Conservation (phyloP, 2,797 vertebrate species). For the Manis crassicaudata region DNA sequence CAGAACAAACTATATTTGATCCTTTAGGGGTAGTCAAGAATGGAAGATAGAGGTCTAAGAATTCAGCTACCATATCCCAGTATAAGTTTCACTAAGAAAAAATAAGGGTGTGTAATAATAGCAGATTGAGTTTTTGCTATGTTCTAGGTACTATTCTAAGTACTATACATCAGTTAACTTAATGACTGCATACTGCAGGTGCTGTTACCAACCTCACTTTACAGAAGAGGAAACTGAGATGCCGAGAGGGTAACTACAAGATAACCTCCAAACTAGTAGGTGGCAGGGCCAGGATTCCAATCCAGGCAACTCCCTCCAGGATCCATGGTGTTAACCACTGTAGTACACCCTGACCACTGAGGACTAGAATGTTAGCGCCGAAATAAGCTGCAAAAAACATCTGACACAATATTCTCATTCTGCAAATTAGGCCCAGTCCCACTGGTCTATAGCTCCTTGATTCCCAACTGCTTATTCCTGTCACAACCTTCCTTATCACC, state of each 20-base stretch:
- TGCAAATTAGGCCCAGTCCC: accelerated
- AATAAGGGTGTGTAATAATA: accelerated
- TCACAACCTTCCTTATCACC: neutral
- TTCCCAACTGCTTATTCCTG: neutral
- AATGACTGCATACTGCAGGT: neutral
- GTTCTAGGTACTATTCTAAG: neutral
- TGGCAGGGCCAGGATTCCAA: neutral
- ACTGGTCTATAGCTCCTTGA: neutral
- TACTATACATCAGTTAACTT: neutral
- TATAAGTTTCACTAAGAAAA: neutral
- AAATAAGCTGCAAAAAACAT: no score
- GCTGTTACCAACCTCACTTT: neutral
- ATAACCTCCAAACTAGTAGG: neutral
- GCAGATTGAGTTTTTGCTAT: neutral
- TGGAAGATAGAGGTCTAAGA: neutral
- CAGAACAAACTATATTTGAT: neutral
- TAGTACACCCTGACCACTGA: accelerated
- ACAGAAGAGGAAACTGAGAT: neutral
- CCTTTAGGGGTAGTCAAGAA: neutral
- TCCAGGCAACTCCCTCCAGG: neutral
- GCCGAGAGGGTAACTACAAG: no score
- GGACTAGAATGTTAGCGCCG: accelerated
- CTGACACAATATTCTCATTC: accelerated
- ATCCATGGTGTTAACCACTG: accelerated
- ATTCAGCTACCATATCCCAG: neutral